phyloP scores from a whole-genome alignment of 2,888 invertebrate genomes.

The Xylocampa areola region DNA sequence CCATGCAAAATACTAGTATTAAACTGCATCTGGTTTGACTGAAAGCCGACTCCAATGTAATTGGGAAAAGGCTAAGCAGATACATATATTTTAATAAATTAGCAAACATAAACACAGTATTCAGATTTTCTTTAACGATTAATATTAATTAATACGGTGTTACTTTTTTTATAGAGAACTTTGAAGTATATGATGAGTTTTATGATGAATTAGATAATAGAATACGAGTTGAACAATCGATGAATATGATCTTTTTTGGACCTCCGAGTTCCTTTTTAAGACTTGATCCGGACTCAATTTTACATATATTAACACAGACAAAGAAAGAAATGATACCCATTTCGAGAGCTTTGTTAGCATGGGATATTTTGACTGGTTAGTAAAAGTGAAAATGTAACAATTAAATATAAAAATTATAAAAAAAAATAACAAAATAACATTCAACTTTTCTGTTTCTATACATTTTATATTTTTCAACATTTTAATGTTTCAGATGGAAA shows the following conservation, averaged over 20 bases:
- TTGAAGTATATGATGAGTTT: constrained; percentile 75
- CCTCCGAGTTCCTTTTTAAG: constrained; percentile 79
- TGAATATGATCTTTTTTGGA: constrained; percentile 84
- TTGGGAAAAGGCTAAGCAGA: too few species aligned
- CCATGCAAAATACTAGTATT: too few species aligned
- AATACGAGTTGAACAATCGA: constrained; percentile 72
- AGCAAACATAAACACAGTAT: too few species aligned
- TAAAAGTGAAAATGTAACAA: background rate
- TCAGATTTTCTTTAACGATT: too few species aligned
- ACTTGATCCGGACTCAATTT: constrained; percentile 79
- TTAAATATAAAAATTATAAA: background rate
- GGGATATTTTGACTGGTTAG: constrained; percentile 84
- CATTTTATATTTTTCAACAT: background rate
- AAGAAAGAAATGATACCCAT: constrained; percentile 78
- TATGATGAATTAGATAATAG: constrained; percentile 82
- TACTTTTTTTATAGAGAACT: constrained; percentile 61
- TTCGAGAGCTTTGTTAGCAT: constrained; percentile 75
- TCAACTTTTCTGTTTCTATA: too few species aligned
- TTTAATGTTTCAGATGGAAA: constrained; percentile 78
- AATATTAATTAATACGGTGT: background rate
- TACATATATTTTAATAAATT: too few species aligned
- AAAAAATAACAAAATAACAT: background rate
- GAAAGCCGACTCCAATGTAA: too few species aligned
- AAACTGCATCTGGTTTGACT: too few species aligned
- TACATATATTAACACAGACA: constrained; percentile 77